A percentile compares a stretch with the other conserved stretches of the same genome.
phyloP scores from a whole-genome alignment of 2,113 vertebrate species.

The Notechis scutatus region DNA sequence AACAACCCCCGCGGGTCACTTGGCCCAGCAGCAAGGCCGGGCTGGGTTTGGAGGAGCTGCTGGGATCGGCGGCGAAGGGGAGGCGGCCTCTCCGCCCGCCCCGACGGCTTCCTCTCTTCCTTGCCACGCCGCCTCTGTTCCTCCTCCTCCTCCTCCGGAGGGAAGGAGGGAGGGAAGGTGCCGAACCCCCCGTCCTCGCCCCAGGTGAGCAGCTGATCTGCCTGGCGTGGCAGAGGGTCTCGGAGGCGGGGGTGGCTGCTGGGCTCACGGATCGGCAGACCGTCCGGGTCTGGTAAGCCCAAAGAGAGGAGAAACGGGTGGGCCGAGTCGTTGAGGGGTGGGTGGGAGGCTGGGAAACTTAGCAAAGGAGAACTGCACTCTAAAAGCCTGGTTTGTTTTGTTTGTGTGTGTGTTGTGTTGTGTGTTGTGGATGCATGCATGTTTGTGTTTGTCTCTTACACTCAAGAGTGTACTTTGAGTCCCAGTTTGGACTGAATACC shows the following conservation, averaged over 20 bases:
- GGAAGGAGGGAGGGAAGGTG: not conserved
- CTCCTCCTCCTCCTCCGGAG: not conserved
- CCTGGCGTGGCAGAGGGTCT: not conserved
- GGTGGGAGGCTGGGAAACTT: not conserved
- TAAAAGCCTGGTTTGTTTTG: not conserved
- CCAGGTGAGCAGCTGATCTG: not conserved
- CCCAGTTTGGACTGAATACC: not conserved
- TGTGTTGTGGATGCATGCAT: not conserved
- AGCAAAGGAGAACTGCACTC: not conserved
- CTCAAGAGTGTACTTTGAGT: not conserved
- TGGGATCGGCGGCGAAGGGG: not conserved
- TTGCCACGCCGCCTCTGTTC: not conserved
- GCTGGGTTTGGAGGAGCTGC: not conserved
- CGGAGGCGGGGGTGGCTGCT: not conserved
- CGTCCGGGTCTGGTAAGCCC: not conserved
- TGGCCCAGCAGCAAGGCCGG: not conserved
- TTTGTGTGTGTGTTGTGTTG: too few relatives aligned
- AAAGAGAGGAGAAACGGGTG: not conserved
- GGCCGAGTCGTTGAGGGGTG: not conserved
- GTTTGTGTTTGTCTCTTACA: not conserved
- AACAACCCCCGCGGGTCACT: not conserved
- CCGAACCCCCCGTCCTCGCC: not conserved
- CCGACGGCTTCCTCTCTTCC: too few relatives aligned
- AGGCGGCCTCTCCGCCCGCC: not conserved
- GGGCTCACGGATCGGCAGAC: not conserved